These are phyloP conservation scores for Diadophis punctatus DNA, from an alignment of 2,113 vertebrate species.

Conservation along the genomic window DNA sequence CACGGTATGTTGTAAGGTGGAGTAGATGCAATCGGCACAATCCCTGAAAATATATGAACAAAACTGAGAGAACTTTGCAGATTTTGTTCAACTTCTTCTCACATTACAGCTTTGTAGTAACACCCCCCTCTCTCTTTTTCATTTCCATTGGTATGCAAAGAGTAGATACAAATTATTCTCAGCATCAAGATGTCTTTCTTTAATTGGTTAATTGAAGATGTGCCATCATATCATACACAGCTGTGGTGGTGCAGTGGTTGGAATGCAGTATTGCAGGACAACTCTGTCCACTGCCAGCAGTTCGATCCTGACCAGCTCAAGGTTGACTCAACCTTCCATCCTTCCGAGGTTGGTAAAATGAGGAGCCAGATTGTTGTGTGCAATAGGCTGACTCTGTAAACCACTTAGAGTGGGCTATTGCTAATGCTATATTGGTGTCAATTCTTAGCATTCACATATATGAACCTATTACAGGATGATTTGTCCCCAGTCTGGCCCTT, in stretches of 20 bases:
- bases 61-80: not conserved
- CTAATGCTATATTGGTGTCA: not conserved
- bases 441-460: not conserved
- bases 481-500: not conserved
- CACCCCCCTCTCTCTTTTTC: not conserved
- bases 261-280: not conserved
- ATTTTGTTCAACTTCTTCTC: not conserved
- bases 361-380: not conserved
- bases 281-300: not conserved
- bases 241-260: not conserved
- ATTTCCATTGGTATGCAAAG: not conserved
- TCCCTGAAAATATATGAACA: not conserved
- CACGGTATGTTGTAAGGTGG: not conserved
- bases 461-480: not conserved
- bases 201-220: not conserved
- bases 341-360: not conserved
- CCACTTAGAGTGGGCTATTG: not conserved
- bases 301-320: not conserved
- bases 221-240: not conserved
- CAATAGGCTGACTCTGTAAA: not conserved
- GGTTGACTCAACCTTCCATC: not conserved
- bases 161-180: not conserved
- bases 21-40: not conserved
- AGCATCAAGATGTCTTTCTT: not conserved
- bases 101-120: not conserved